Evolutionary conservation across 53 echinoderm and acorn worm species (phyloP).

Genomic region (Holothuria scabra): DNA sequence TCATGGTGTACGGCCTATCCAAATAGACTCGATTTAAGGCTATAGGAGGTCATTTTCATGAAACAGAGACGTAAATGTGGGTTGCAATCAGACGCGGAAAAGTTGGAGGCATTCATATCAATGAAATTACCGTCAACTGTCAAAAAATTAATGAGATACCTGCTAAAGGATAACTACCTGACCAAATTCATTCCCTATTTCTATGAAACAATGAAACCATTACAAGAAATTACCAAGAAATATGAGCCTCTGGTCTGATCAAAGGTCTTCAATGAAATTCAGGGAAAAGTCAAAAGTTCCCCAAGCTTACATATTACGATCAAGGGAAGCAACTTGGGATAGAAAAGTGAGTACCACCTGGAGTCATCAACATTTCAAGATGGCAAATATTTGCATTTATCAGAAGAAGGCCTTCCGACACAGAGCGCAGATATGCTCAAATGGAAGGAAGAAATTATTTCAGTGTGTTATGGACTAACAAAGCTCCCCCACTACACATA

Average conservation of each 20-base stretch:
- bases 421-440: slow-evolving; percentile 56
- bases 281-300: not conserved
- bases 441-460: slow-evolving; percentile 54
- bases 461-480: slow-evolving; percentile 44
- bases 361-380: slow-evolving; percentile 59
- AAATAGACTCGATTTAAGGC: slow-evolving; percentile 37
- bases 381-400: slow-evolving; percentile 57
- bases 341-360: slow-evolving; percentile 60
- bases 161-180: slow-evolving; percentile 64
- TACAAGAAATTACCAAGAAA: slow-evolving; percentile 58
- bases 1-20: slow-evolving; percentile 66
- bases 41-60: slow-evolving; percentile 33
- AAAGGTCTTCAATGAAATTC: slow-evolving; percentile 29
- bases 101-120: slow-evolving; percentile 35
- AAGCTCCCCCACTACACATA: slow-evolving; percentile 43
- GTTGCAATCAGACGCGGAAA: slow-evolving; percentile 41
- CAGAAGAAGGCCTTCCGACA: slow-evolving; percentile 58
- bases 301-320: slow-evolving; percentile 55
- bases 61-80: slow-evolving; percentile 37
- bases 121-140: slow-evolving; percentile 66
- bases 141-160: slow-evolving; percentile 53
- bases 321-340: slow-evolving; percentile 51
- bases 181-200: slow-evolving; percentile 61
- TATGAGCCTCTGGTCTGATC: slow-evolving; percentile 64
- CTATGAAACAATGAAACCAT: slow-evolving; percentile 60